Evolutionary conservation across 1,140 invertebrate genomes (phyloP).

Genomic region (Pemphigus obesinymphae): DNA sequence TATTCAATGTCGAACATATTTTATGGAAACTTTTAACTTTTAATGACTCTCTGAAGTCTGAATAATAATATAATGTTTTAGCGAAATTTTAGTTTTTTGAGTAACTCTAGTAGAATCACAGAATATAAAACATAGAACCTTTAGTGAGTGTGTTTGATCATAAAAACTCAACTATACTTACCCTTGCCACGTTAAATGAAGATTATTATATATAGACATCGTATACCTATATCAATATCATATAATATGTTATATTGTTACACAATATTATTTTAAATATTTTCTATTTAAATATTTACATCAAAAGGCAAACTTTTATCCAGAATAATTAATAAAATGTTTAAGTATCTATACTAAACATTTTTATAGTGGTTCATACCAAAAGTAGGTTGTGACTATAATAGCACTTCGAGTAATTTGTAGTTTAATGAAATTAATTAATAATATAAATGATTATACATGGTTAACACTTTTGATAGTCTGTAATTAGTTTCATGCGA

Average conservation of each 20-base stretch:
- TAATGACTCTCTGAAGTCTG: background rate
- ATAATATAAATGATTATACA: background rate
- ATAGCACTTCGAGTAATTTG: background rate
- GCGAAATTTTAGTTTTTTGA: background rate
- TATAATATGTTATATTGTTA: background rate
- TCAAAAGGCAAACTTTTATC: background rate
- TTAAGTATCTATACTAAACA: background rate
- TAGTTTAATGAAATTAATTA: constrained; percentile 9
- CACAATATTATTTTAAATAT: background rate
- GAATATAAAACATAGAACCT: too few relatives aligned
- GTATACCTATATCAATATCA: background rate
- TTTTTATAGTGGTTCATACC: background rate
- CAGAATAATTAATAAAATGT: background rate
- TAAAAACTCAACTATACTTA: too few relatives aligned
- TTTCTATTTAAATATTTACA: background rate
- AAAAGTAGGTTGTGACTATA: background rate
- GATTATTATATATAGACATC: background rate
- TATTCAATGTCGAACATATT: background rate
- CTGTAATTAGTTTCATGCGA: background rate
- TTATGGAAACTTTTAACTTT: background rate
- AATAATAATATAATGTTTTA: background rate
- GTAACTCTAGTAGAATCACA: too few relatives aligned
- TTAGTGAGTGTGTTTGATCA: too few relatives aligned
- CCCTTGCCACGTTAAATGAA: background rate
- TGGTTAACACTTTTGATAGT: background rate